Evolutionary conservation across 2,113 vertebrate genomes (phyloP).

Genomic region (Cinclus mexicanus): DNA sequence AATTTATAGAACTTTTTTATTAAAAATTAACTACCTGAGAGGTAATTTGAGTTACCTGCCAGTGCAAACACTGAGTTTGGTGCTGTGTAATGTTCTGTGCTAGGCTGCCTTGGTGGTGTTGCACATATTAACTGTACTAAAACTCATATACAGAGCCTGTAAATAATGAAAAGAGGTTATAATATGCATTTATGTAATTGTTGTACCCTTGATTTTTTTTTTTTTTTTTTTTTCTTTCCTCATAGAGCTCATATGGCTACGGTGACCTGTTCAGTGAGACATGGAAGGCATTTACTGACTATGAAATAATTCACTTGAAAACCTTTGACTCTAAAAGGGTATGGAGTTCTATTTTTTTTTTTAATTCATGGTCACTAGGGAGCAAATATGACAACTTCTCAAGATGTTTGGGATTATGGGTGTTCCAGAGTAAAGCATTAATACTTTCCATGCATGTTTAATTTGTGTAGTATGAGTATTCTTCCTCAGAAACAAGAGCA

Average conservation of each 20-base stretch:
- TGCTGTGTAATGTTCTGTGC: neutral
- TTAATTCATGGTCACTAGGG: neutral
- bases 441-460: neutral
- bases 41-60: neutral
- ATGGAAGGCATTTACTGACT: constrained; percentile 90
- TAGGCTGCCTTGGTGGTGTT: neutral
- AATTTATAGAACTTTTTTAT: neutral
- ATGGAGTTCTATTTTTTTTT: constrained; percentile 8
- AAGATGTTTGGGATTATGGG: neutral
- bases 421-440: neutral
- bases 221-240: neutral
- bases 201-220: neutral
- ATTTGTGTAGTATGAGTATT: neutral
- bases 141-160: neutral
- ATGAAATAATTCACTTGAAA: constrained; percentile 91
- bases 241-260: constrained; percentile 90
- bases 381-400: neutral
- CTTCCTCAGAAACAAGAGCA: neutral
- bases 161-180: neutral
- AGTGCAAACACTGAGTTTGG: neutral
- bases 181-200: neutral
- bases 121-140: neutral
- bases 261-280: constrained; percentile 94
- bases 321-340: constrained; percentile 92
- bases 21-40: neutral